Evolutionary conservation across 2,113 vertebrate species (phyloP).

Genomic region (Smithornis capensis): DNA sequence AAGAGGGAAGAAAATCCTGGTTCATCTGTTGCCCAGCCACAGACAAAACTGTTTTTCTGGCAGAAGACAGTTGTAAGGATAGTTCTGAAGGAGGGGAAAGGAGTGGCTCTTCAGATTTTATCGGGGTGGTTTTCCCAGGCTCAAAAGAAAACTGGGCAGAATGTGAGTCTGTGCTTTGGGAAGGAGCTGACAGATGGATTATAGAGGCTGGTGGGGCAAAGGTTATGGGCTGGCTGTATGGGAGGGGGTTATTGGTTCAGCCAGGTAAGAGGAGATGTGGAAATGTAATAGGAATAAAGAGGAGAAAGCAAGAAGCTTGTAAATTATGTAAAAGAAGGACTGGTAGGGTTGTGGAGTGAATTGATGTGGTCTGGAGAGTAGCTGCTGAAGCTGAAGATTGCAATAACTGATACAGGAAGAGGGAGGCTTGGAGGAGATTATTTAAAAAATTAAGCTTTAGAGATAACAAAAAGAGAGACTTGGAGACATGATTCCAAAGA

Average conservation of each 20-base stretch:
- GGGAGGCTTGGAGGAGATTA: background rate
- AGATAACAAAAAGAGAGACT: background rate
- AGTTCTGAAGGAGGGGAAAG: constrained; percentile 10
- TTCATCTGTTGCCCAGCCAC: background rate
- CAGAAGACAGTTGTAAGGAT: background rate
- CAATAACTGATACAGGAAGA: background rate
- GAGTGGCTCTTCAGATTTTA: constrained; percentile 45
- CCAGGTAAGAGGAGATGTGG: constrained; percentile 19
- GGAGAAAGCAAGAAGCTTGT: constrained; percentile 1
- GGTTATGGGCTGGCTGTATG: background rate
- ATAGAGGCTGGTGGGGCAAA: background rate
- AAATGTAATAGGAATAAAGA: constrained; percentile 29
- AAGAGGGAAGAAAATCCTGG: background rate
- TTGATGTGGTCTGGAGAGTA: background rate
- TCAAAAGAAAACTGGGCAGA: background rate
- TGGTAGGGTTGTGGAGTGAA: background rate
- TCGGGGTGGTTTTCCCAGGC: constrained; percentile 37
- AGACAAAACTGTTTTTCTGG: background rate
- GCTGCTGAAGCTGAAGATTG: background rate
- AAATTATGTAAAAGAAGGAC: constrained; percentile 18
- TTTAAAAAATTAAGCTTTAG: background rate
- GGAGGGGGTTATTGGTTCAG: background rate
- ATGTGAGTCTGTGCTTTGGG: background rate
- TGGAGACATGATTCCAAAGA: background rate
- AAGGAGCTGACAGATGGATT: background rate